Conservation (phyloP, 2,888 invertebrate genomes). For the Deilephila elpenor region DNA sequence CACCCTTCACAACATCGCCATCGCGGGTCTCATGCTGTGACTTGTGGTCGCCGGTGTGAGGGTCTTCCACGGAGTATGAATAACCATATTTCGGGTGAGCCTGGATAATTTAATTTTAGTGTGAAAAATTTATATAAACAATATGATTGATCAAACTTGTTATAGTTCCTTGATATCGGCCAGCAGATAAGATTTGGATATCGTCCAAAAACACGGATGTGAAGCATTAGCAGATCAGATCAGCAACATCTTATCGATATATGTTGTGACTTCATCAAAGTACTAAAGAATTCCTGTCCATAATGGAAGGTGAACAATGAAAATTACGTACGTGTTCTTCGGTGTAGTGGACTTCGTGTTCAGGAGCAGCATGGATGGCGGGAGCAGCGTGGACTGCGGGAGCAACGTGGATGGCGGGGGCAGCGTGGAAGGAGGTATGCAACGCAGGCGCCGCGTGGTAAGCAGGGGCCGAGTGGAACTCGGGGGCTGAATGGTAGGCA, state of each 20-base stretch:
- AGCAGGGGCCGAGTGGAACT: constrained; percentile 36
- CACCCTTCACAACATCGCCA: constrained; percentile 84
- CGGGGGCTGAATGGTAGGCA: constrained; percentile 29
- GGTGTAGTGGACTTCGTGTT: constrained; percentile 72
- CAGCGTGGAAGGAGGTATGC: constrained; percentile 37
- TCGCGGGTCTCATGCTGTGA: constrained; percentile 84
- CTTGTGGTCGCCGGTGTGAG: constrained; percentile 86
- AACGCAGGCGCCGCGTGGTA: constrained; percentile 41
- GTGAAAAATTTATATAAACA: no score
- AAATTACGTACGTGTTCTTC: constrained; percentile 74
- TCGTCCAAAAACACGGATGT: no score
- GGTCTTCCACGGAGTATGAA: constrained; percentile 85
- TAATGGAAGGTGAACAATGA: background rate
- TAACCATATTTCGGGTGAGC: constrained; percentile 82
- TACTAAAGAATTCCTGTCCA: background rate
- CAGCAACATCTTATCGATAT: no score
- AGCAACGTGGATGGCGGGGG: constrained; percentile 44
- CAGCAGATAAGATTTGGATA: background rate
- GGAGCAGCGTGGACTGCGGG: constrained; percentile 50
- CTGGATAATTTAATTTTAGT: constrained; percentile 46
- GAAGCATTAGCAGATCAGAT: no score
- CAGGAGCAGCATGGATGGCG: constrained; percentile 45
- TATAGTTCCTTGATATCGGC: background rate
- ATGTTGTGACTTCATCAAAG: no score
- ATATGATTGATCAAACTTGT: no score